These are phyloP conservation scores for Caenorhabditis sp. DNA, from an alignment of 2,888 invertebrate species.

Conservation along the genomic window DNA sequence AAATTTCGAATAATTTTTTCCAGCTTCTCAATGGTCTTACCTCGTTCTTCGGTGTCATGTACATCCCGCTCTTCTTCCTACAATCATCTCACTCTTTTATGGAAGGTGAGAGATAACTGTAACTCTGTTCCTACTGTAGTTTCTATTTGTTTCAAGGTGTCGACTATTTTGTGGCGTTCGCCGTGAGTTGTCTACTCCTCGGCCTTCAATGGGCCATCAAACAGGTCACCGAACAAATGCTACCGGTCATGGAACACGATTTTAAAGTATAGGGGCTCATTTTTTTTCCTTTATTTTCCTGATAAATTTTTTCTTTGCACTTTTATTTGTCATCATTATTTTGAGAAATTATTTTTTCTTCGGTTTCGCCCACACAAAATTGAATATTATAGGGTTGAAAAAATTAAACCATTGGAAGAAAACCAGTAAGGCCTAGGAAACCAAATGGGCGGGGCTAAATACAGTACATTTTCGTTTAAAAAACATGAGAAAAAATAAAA, in stretches of 20 bases:
- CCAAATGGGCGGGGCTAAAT: too few relatives aligned
- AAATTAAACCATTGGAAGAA: too few relatives aligned
- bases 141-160: slow-evolving; percentile 3
- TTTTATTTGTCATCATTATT: neutral
- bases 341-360: too few relatives aligned
- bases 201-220: slow-evolving; percentile 30
- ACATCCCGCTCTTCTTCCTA: slow-evolving; percentile 52
- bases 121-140: neutral
- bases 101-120: slow-evolving; percentile 27
- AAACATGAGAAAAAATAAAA: too few relatives aligned
- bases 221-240: slow-evolving; percentile 50
- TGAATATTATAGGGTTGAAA: too few relatives aligned
- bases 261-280: slow-evolving; percentile 42
- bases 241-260: slow-evolving; percentile 52
- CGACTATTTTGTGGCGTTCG: slow-evolving; percentile 39
- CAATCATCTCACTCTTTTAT: slow-evolving; percentile 48
- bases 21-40: slow-evolving; percentile 57
- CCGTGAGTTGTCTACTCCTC: slow-evolving; percentile 14
- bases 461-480: too few relatives aligned
- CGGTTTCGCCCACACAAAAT: too few relatives aligned
- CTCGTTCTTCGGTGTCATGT: slow-evolving; percentile 52
- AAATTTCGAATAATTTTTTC: slow-evolving; percentile 8
- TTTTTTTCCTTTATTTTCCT: neutral
- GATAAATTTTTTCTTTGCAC: neutral
- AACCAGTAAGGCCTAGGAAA: too few relatives aligned